These are phyloP conservation scores for Caenorhabditis sinica DNA, from an alignment of 2,888 invertebrate species.

Conservation along the genomic window DNA sequence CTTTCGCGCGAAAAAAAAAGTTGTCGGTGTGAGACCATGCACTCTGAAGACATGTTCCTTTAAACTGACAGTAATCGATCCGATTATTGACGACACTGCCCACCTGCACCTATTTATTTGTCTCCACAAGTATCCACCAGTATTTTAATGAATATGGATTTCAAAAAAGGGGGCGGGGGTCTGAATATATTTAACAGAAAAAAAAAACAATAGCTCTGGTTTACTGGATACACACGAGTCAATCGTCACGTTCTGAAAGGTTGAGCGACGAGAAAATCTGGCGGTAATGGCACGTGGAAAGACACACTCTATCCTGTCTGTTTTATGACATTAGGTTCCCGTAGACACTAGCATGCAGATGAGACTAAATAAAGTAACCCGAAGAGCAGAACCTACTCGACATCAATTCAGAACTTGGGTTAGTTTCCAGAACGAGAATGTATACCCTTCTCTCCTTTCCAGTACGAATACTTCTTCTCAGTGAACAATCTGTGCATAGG, in stretches of 20 bases:
- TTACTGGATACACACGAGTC: no score
- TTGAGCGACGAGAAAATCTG: no score
- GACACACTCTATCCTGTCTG: no score
- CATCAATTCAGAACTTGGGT: slow-evolving; percentile 14
- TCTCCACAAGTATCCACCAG: no score
- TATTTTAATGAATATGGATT: no score
- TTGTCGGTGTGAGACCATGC: not conserved
- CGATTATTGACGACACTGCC: no score
- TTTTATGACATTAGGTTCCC: not conserved
- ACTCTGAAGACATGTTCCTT: not conserved
- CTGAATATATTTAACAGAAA: no score
- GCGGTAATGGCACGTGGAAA: no score
- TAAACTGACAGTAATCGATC: not conserved
- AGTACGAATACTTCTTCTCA: slow-evolving; percentile 34
- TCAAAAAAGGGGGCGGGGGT: no score
- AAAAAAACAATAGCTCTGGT: no score
- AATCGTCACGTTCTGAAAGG: no score
- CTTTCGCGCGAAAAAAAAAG: not conserved
- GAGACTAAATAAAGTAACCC: not conserved
- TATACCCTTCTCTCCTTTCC: not conserved
- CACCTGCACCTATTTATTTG: no score
- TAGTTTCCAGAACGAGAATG: not conserved
- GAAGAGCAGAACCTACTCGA: not conserved
- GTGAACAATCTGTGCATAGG: slow-evolving; percentile 30
- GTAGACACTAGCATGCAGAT: not conserved